Evolutionary conservation across 2,113 vertebrate species (phyloP), one percentile per base, ranked within the genome.

Genomic region (Sakesphorus luctuosus): DNA sequence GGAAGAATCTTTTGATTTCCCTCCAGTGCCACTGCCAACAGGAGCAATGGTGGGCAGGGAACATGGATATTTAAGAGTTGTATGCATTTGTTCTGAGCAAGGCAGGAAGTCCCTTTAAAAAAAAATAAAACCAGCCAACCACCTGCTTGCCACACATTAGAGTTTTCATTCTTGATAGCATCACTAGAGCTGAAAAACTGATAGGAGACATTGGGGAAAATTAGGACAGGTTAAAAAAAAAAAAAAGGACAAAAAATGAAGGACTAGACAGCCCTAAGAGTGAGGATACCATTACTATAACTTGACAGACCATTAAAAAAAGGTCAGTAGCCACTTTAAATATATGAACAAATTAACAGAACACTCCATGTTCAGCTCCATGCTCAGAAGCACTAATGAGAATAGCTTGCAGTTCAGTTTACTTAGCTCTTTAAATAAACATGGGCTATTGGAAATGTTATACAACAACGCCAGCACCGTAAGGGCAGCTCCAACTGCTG

Each of bases 381-480:
- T 13, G 46, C 65, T 94, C 95, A 95, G 91, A 89, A 89, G 83
- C 83, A 92, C 87, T 97, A 97, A 96, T 96, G 93, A 97, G 96
- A 88, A 95, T 92, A 96, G 87, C 90, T 86, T 74, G 63, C 92
- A 94, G 95, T 97, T 97, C 96, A 71, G 78, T 96, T 96, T 96
- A 94, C 95, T 93, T 84, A 66, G 85, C 83, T 95, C 96, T 97
- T 97, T 97, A 97, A 97, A 97, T 97, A 97, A 97, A 97, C 95
- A 97, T 86, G 78, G 97, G 62, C 94, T 95, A 94, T 94, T 89
- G 93, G 96, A 95, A 97, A 95, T 94, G 93, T 95, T 97, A 97
- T 91, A 94, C 97, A 96, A 96, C 94, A 94, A 88, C 55, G 20
- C 75, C 29, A 67, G 95, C 93, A 90, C 96, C 79, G 6, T 91